Base-by-base conservation (phyloP, 1,140 invertebrate genomes). In the Atta colombica region DNA sequence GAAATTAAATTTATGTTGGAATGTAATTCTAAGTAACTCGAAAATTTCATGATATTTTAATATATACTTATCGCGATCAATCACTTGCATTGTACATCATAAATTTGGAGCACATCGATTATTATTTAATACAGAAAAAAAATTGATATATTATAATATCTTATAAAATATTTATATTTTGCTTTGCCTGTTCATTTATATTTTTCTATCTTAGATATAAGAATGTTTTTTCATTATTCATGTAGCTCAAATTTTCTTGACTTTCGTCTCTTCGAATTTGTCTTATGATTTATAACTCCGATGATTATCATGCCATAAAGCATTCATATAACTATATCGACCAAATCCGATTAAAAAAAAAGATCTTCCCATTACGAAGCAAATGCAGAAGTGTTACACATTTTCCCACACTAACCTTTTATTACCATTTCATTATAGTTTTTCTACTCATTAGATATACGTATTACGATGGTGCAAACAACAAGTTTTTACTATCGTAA, bases 351-450 rank as follows among this genome's bases (percentile, higher is more conserved):
- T 77, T 66, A 53, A 65, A 85, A 31, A 12, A 74, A 53, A 53
- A 49, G 14, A 39, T 7, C 60, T 35, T 61, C 2, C 28, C 8
- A 18, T 77, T 14, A 35, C 10, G 5, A 49, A 28, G 16, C 25
- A 21, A 72, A 74, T 7, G 53, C 14, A 74, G 31, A 16, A 71
- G 3, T 74, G 25, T 3, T n/a, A 28, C 16, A 31, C n/a, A 77
- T 1, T 77, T 85, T 31, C 53, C 8, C 58, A 18, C 31, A 55
- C n/a, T 53, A 45, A 55, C 2, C 49, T 31, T 1, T 14, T 49
- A 77, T 77, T 78, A 85, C 53, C 3, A 5, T 65, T 10, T 66
- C 74, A 78, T 65, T 78, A 31, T 31, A 66, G 14, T 45, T 60
- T 31, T 7, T 53, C 39, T 53, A 58, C 25, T 58, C 25, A 61